Base-by-base conservation (phyloP, 2,113 vertebrate species). In the Myotis lucifugus region DNA sequence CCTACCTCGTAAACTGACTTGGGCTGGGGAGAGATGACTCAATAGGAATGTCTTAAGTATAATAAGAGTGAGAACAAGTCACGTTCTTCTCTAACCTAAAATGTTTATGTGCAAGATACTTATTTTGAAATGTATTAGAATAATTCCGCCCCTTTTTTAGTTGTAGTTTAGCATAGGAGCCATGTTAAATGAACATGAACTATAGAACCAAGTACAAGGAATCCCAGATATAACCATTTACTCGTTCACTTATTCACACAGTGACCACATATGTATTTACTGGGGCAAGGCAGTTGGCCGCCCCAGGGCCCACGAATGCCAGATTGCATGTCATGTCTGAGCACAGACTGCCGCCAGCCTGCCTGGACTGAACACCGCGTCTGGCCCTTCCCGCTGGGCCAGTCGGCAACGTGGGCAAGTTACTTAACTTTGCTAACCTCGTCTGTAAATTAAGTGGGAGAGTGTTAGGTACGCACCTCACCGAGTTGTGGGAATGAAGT, bases 111-210 rank as follows among this genome's bases (percentile, higher is more conserved):
- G 6, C 9, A 54, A 85, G 50, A 1, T 15, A 66, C 85, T 81
- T 94, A 50, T 84, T 95, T 90, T 18, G 88, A 95, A 90, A 70
- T 59, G 69, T 70, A 59, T 79, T 83, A 69, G 23, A 87, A 34
- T 85, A 85, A 87, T 56, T 3, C 72, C 66, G 48, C 18, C 73
- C 34, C 76, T 91, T 91, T 85, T 73, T 18, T 15, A 77, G 72
- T 93, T 94, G 14, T 89, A 70, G 86, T 52, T 83, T 91, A 64
- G 34, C 37, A 21, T 56, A 73, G 85, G n/a, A 82, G 32, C 69
- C 67, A 56, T 54, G 14, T 61, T 95, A 93, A 91, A 81, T 79
- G 54, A 85, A 76, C 25, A 74, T 86, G 40, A 95, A 85, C 21
- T 81, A 12, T 56, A 85, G 61, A 46, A 73, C 13, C 19, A 88